A percentile compares a stretch with the other conserved stretches of the same genome.
Conservation (phyloP, 2,888 invertebrate genomes). For the Spisula solida region DNA sequence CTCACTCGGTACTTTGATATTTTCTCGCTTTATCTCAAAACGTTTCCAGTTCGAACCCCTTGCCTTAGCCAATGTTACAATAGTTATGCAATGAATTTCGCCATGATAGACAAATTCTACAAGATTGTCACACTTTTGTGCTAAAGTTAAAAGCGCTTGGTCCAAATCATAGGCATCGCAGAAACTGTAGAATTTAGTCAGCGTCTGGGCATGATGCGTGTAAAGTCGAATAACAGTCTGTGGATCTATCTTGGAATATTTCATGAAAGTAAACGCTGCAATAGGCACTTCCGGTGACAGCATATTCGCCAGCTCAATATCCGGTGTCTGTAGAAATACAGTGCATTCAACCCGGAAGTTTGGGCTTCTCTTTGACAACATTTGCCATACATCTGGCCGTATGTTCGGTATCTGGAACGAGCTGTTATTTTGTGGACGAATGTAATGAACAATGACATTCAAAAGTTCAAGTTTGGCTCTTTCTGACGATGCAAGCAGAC, state of each 20-base stretch:
- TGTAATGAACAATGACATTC: conserved; percentile 78
- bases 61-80: conserved; percentile 72
- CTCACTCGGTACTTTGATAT: conserved; percentile 65
- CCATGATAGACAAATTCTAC: conserved; percentile 77
- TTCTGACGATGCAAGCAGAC: conserved; percentile 68
- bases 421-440: conserved; percentile 55
- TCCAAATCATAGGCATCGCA: conserved; percentile 76
- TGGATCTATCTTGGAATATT: conserved; percentile 75
- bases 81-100: conserved; percentile 68
- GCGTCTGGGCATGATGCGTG: conserved; percentile 72
- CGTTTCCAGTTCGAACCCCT: conserved; percentile 68
- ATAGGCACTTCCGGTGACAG: conserved; percentile 80
- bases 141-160: conserved; percentile 70
- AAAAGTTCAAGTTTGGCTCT: conserved; percentile 74
- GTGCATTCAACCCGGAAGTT: conserved; percentile 77
- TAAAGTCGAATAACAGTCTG: conserved; percentile 71
- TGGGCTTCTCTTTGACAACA: conserved; percentile 73
- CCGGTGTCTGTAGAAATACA: conserved; percentile 76
- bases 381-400: conserved; percentile 73
- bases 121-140: conserved; percentile 69
- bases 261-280: conserved; percentile 73
- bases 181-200: conserved; percentile 75
- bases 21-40: conserved; percentile 75
- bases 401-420: conserved; percentile 73
- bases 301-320: conserved; percentile 76